These are phyloP conservation scores for Metaphire vulgaris DNA, from an alignment of 1,140 invertebrate species.

Conservation along the genomic window DNA sequence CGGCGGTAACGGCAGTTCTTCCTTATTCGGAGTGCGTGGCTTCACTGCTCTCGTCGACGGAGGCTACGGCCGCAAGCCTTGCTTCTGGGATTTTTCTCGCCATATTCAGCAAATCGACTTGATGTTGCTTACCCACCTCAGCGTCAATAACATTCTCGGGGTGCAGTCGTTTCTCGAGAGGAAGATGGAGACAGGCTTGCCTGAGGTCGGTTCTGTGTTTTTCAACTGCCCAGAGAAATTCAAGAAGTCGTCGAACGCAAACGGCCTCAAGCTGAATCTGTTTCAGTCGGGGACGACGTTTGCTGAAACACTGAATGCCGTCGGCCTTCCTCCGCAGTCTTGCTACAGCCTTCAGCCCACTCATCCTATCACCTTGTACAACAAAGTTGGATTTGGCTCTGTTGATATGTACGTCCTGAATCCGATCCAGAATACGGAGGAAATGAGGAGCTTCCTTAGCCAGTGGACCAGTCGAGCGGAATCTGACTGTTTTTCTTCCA, in stretches of 20 bases:
- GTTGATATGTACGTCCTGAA: constrained; percentile 94
- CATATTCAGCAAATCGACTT: not conserved
- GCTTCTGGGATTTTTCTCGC: constrained; percentile 78
- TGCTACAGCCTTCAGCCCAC: constrained; percentile 70
- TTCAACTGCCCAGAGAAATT: not conserved
- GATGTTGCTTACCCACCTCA: not conserved
- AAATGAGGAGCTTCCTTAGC: constrained; percentile 82
- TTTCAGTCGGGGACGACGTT: not conserved
- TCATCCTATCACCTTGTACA: constrained; percentile 89
- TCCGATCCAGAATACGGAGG: constrained; percentile 75
- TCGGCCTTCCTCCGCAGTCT: constrained; percentile 14
- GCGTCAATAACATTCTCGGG: not conserved
- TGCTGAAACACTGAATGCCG: not conserved
- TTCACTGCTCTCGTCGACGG: constrained; percentile 94
- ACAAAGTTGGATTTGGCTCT: constrained; percentile 91
- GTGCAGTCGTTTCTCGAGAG: not conserved
- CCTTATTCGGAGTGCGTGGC: constrained; percentile 86
- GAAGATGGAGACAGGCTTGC: not conserved
- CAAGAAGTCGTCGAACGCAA: not conserved
- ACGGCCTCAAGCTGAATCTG: not conserved
- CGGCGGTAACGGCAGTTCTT: constrained; percentile 84
- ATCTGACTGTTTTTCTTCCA: constrained; percentile 60
- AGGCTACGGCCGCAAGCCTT: constrained; percentile 80
- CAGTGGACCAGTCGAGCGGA: constrained; percentile 66
- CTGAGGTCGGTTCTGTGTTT: not conserved